Percentiles rank a stretch among this genome's conserved stretches.
phyloP scores from a whole-genome alignment of 2,797 vertebrate species.

The Sternotherus odoratus region DNA sequence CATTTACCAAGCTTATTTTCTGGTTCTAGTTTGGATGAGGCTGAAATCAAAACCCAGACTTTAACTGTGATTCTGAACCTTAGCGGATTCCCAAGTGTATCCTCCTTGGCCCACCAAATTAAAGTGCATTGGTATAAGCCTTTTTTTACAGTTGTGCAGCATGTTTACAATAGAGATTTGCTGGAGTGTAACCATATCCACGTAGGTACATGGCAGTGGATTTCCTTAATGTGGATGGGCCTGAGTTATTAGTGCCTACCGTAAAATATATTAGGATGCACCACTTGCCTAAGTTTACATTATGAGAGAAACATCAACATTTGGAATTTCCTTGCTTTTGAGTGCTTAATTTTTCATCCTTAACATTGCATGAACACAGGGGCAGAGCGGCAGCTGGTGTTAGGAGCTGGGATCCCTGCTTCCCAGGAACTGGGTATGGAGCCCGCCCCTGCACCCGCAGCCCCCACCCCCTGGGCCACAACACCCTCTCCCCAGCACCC shows the following conservation, averaged over 20 bases:
- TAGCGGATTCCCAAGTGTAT: background rate
- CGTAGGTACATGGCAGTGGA: background rate
- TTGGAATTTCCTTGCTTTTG: constrained; percentile 17
- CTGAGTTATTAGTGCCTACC: constrained; percentile 11
- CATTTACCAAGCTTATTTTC: background rate
- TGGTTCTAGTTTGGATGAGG: background rate
- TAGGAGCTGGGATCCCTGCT: no score
- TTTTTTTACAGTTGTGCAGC: background rate
- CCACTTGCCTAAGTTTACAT: constrained; percentile 8
- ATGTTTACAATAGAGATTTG: background rate
- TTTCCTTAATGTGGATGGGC: background rate
- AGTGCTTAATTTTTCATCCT: constrained; percentile 29
- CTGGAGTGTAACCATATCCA: background rate
- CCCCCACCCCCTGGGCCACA: no score
- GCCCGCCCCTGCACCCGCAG: no score
- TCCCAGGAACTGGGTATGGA: no score
- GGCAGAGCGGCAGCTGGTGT: no score
- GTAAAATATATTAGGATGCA: background rate
- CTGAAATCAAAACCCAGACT: background rate
- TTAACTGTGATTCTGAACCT: constrained; percentile 13
- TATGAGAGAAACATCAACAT: constrained; percentile 8
- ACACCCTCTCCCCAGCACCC: no score
- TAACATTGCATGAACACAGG: constrained; percentile 11
- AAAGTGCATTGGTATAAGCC: background rate
- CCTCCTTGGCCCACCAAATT: background rate